Conservation (phyloP, 1,140 invertebrate genomes). For the Vanessa atalanta region DNA sequence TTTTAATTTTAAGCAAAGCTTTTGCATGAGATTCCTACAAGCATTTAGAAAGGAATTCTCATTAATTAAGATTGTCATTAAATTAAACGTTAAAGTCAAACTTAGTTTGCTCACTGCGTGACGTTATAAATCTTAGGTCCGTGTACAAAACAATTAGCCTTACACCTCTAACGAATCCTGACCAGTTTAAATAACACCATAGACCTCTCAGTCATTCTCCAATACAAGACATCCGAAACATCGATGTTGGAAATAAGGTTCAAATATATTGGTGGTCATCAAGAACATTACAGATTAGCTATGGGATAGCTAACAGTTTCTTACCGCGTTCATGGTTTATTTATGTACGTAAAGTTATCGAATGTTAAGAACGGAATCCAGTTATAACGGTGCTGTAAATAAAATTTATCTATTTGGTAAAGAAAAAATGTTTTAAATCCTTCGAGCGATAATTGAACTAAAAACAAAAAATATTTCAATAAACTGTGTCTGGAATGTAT, state of each 20-base stretch:
- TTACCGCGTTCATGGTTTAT: conserved; percentile 39
- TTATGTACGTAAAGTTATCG: conserved; percentile 38
- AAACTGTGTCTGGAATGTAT: neutral
- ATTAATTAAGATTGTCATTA: conserved; percentile 3
- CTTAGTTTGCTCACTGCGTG: conserved; percentile 36
- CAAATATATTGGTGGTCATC: conserved; percentile 31
- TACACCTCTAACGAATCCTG: conserved; percentile 47
- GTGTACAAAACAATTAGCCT: conserved; percentile 56
- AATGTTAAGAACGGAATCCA: conserved; percentile 22
- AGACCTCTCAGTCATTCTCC: conserved; percentile 30
- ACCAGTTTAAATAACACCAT: conserved; percentile 24
- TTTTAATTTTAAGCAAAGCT: too few species aligned
- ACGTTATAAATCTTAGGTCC: conserved; percentile 52
- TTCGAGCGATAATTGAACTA: neutral
- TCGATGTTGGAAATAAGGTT: conserved; percentile 25
- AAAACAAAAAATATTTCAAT: neutral
- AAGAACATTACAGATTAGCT: conserved; percentile 54
- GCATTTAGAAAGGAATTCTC: neutral
- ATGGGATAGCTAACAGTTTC: conserved; percentile 42
- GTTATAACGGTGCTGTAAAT: conserved; percentile 14
- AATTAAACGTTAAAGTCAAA: conserved; percentile 18
- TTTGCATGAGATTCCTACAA: too few species aligned
- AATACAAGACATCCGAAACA: conserved; percentile 14
- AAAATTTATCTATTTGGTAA: conserved; percentile 21
- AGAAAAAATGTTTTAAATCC: conserved; percentile 6